phyloP scores from a whole-genome alignment of 2,113 vertebrate genomes.

The Peromyscus californicus region DNA sequence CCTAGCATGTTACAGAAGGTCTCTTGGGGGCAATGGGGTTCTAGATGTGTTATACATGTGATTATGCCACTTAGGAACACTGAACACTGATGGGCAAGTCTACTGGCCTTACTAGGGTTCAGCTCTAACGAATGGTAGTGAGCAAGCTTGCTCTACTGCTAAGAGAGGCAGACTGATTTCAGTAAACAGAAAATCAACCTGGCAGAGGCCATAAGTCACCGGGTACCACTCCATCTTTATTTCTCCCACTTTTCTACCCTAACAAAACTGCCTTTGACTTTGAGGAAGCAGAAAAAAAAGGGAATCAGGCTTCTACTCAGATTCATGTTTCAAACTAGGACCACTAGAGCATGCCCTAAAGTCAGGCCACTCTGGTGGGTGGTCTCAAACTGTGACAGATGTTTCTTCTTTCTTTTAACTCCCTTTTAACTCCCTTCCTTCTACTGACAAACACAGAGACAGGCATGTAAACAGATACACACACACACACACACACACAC shows the following conservation, averaged over 20 bases:
- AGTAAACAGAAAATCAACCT: not conserved
- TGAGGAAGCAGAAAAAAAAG: conserved; percentile 29
- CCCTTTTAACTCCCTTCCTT: not conserved
- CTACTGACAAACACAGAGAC: not conserved
- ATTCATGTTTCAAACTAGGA: conserved; percentile 44
- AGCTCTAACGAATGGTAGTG: not conserved
- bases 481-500: not conserved
- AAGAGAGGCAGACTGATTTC: not conserved
- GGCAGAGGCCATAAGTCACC: conserved; percentile 39
- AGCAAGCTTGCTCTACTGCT: not conserved
- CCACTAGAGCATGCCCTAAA: not conserved
- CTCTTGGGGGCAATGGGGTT: not conserved
- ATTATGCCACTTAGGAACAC: not conserved
- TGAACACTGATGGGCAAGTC: not conserved
- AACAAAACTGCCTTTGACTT: conserved; percentile 31
- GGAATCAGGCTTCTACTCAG: not conserved
- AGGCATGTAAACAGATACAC: not conserved
- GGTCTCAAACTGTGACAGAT: not conserved
- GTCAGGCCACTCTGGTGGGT: conserved; percentile 1
- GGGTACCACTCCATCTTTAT: not conserved
- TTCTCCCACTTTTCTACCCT: not conserved
- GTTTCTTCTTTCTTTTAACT: not conserved
- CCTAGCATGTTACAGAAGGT: not conserved
- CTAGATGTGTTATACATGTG: not conserved
- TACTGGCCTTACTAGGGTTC: not conserved